Base-by-base conservation (phyloP, 2,797 vertebrate genomes). In the Platyrinchus mystaceus region DNA sequence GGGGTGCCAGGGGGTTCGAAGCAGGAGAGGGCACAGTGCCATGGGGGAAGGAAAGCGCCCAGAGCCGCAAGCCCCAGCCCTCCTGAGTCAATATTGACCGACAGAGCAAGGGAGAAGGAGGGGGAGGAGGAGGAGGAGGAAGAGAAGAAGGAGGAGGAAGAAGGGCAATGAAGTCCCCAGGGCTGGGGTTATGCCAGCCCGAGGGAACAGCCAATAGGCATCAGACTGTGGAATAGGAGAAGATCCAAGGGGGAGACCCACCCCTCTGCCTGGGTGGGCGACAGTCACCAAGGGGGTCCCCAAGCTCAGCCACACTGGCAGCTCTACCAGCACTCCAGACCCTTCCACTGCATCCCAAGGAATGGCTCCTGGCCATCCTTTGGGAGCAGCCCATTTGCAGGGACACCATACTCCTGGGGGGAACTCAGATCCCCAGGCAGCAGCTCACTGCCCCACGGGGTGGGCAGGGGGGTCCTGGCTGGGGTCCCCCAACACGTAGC, bases 21-120 rank as follows among this genome's bases (percentile, higher is more conserved):
- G 41, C n/a, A 32, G 74, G 46, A 75, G 20, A 60, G 26, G 41
- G 43, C 63, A 80, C 7, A 18, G 79, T 76, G 64, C 80, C 80
- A 77, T 20, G 43, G 8, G 13, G 79, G n/a, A 87, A 87, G 20
- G 79, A 27, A 90, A 87, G 62, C 2, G 4, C 67, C 27, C 2
- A 12, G 77, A 74, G 75, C 64, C 0, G 2, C 12, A 39, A 0
- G 7, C 39, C 46, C n/a, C 84, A 91, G 7, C 80, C 80, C 24
- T 85, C 80, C 24, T 85, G 75, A 84, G 89, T 91, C 84, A 94
- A 91, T 91, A 94, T 94, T 91, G 84, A 91, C 89, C 75, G 80
- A 83, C 19, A 5, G 28, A 27, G 44, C 2, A 36, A 88, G 75
- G 75, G 47, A 80, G 46, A 13, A 84, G 64, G 36, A 69, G 68